Percentiles rank a stretch among this genome's conserved stretches.
Evolutionary conservation across 2,113 vertebrate species (phyloP).

Genomic region (Bostrychus sinensis): DNA sequence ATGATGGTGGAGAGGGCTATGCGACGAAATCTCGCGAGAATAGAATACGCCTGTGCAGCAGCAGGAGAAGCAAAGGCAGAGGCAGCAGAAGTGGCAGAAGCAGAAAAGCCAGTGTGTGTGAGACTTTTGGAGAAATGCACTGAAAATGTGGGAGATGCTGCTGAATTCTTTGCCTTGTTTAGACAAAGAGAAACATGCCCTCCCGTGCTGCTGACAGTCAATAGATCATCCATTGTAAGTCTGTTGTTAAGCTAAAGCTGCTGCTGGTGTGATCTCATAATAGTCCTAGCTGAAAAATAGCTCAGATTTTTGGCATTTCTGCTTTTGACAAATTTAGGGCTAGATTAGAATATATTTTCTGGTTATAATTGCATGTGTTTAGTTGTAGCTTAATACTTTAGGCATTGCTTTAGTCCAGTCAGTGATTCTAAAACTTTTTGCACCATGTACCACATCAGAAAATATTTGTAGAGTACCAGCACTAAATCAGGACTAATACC

Average conservation of each 20-base stretch:
- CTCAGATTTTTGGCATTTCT: background rate
- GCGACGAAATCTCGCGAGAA: constrained; percentile 66
- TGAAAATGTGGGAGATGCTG: constrained; percentile 38
- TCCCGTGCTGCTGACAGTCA: background rate
- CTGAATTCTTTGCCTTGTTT: constrained; percentile 23
- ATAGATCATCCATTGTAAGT: background rate
- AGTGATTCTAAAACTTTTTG: too few species aligned
- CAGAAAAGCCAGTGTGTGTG: background rate
- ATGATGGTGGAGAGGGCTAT: constrained; percentile 31
- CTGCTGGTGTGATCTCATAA: constrained; percentile 1
- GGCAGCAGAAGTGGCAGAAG: background rate
- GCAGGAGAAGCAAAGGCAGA: background rate
- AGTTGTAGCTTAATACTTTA: too few species aligned
- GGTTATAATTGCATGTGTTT: too few species aligned
- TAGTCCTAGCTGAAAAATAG: background rate
- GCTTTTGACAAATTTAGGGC: too few species aligned
- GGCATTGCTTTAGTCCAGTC: too few species aligned
- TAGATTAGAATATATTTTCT: too few species aligned
- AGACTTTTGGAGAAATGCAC: constrained; percentile 40
- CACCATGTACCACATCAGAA: too few species aligned
- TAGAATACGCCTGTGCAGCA: constrained; percentile 41
- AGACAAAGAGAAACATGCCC: background rate
- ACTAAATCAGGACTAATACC: too few species aligned
- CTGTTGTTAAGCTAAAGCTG: background rate
- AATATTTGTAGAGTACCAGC: too few species aligned